Evolutionary conservation across 2,888 invertebrate species (phyloP), one percentile per base, ranked within the genome.

Genomic region (Spilosoma lubricipeda): DNA sequence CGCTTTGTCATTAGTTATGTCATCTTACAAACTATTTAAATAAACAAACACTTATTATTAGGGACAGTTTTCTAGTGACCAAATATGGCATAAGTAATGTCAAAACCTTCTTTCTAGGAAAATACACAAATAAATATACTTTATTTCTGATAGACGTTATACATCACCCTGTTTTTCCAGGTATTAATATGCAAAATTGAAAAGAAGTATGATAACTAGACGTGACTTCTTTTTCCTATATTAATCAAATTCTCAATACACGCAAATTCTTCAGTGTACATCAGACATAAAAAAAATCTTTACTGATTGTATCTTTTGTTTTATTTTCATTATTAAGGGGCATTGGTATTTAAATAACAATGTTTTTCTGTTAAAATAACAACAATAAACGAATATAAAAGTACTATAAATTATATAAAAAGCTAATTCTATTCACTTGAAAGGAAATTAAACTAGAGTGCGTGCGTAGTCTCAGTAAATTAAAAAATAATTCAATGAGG

Each of bases 381-480:
- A 23, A n/a, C n/a, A n/a, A 56, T 9, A 30, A 30, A 7, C 18
- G 30, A 63, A 63, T 30, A 30, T 30, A 63, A 63, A 30, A 18
- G 63, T 30, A 63, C 30, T 2, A 69, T 72, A 74, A 79, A 74
- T 76, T 77, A 73, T 77, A 73, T 75, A 82, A 76, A 77, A 78
- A 77, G 76, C n/a, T 48, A 67, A 74, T 74, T 77, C 71, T 75
- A 73, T 80, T 81, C 79, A 81, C 78, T 81, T 79, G 80, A 76
- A 84, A 86, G 83, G 83, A 86, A 88, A 89, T 87, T 85, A 84
- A 86, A 87, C 86, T 71, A 70, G 74, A 74, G 80, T 86, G 88
- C 90, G 87, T 89, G 90, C 72, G 84, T 82, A 83, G 88, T 87
- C 86, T 87, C 86, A 90, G 83, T 87, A 88, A 88, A 90, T 91